phyloP scores from a whole-genome alignment of 2,888 invertebrate species.

The Griposia aprilina region DNA sequence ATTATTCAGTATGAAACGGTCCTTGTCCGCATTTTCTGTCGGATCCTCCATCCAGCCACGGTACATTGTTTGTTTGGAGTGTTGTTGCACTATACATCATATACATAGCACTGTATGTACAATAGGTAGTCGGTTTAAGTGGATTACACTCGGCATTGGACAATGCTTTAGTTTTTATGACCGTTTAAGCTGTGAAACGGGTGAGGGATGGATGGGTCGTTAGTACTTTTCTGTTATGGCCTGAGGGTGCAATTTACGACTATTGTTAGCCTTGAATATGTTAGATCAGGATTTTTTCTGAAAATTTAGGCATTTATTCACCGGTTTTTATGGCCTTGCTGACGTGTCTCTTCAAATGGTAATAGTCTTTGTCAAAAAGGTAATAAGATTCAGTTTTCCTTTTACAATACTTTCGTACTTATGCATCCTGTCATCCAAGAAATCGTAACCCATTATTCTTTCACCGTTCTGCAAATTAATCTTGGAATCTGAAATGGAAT shows the following conservation, averaged over 20 bases:
- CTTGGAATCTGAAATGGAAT: conserved; percentile 19
- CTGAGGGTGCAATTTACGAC: conserved; percentile 77
- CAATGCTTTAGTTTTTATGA: conserved; percentile 82
- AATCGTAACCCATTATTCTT: not conserved
- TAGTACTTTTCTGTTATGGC: conserved; percentile 76
- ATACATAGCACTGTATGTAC: conserved; percentile 74
- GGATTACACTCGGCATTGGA: conserved; percentile 81
- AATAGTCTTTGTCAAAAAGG: not conserved
- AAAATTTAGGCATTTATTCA: conserved; percentile 32
- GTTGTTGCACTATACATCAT: conserved; percentile 74
- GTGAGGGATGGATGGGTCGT: conserved; percentile 78
- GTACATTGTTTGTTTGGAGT: conserved; percentile 71
- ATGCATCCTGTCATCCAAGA: not conserved
- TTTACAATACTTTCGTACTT: not conserved
- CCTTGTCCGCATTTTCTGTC: conserved; percentile 68
- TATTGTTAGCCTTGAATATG: conserved; percentile 71
- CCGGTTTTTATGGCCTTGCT: conserved; percentile 18
- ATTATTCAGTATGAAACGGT: conserved; percentile 72
- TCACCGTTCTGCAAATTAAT: conserved; percentile 28
- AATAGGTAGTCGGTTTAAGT: conserved; percentile 77
- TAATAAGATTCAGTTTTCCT: not conserved
- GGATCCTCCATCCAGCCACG: conserved; percentile 59
- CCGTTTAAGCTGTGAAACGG: conserved; percentile 74
- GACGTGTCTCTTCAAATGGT: not conserved
- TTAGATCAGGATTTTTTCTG: conserved; percentile 60